These are phyloP conservation scores for Mya arenaria DNA, from an alignment of 1,140 invertebrate species.

Conservation along the genomic window DNA sequence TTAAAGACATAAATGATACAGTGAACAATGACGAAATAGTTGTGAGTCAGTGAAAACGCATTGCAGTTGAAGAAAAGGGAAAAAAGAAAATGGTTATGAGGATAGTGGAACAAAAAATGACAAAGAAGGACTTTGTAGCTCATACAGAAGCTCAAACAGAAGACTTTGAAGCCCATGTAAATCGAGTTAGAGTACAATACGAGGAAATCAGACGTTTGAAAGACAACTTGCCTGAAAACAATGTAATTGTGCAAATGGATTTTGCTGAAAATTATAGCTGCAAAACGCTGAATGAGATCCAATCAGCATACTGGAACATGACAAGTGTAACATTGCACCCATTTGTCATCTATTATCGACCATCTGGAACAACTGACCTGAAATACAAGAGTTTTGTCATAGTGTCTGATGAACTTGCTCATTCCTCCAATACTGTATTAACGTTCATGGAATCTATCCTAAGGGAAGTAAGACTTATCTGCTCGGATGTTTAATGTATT, in stretches of 20 bases:
- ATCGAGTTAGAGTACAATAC: constrained; percentile 33
- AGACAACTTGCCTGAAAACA: constrained; percentile 36
- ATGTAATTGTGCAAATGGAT: constrained; percentile 56
- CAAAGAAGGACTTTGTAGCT: too few species aligned
- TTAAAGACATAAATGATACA: not conserved
- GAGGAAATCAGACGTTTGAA: constrained; percentile 33
- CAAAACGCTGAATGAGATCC: constrained; percentile 6
- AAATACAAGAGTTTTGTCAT: constrained; percentile 51
- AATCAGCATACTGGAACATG: constrained; percentile 19
- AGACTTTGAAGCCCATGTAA: too few species aligned
- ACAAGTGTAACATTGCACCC: constrained; percentile 48
- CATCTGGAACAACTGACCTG: not conserved
- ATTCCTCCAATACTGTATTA: constrained; percentile 31
- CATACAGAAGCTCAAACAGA: too few species aligned
- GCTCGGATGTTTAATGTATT: constrained; percentile 4
- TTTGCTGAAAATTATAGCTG: constrained; percentile 56
- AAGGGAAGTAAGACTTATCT: constrained; percentile 3
- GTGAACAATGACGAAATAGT: not conserved
- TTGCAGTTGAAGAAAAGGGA: constrained; percentile 13
- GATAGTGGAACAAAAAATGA: too few species aligned
- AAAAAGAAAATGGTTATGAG: constrained; percentile 38
- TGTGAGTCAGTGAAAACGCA: constrained; percentile 31
- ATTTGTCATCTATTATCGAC: constrained; percentile 33
- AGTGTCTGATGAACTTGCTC: constrained; percentile 30
- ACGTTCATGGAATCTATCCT: constrained; percentile 28